These are phyloP conservation scores for Meteorus cinctellus DNA, from an alignment of 2,888 invertebrate species.

Conservation along the genomic window DNA sequence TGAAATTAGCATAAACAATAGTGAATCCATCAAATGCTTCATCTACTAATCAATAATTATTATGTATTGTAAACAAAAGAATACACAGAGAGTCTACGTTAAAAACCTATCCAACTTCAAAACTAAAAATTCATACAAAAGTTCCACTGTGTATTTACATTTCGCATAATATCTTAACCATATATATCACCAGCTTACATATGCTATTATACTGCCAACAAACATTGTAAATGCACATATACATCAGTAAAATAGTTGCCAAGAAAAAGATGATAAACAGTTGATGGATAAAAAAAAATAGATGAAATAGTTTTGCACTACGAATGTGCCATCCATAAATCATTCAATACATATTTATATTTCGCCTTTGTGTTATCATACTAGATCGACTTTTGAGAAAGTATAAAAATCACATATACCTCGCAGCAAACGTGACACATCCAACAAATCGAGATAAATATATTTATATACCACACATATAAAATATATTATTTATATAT, in stretches of 20 bases:
- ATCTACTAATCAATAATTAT: no score
- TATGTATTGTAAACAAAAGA: no score
- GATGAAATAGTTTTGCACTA: neutral
- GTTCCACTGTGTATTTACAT: no score
- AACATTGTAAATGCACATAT: neutral
- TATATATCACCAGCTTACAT: no score
- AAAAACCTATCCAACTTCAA: no score
- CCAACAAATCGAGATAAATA: neutral
- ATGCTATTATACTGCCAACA: neutral
- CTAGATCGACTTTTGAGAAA: slow-evolving; percentile 18
- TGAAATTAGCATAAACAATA: no score
- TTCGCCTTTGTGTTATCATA: neutral
- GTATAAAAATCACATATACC: slow-evolving; percentile 7
- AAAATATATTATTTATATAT: neutral
- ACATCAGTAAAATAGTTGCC: neutral
- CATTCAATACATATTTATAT: neutral
- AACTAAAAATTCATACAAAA: no score
- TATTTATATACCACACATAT: neutral
- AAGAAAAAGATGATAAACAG: slow-evolving; percentile 4
- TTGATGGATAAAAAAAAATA: neutral
- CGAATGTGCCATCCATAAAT: neutral
- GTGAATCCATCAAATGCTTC: no score
- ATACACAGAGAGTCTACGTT: no score
- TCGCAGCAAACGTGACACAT: slow-evolving; percentile 11
- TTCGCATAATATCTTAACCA: no score